Evolutionary conservation across 2,797 vertebrate genomes (phyloP).

Genomic region (Muscicapa striata): DNA sequence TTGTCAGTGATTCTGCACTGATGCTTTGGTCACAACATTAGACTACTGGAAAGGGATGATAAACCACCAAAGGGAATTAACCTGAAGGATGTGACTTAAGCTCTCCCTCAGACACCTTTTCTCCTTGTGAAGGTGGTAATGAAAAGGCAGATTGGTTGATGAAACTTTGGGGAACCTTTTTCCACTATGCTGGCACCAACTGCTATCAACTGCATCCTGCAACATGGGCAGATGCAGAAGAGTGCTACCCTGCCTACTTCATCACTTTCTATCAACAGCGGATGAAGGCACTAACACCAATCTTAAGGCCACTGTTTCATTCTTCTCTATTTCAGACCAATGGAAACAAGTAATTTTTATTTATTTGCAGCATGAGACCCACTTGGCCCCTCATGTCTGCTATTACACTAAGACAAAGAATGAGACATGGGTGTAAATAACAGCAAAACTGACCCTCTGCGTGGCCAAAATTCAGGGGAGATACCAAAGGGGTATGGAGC

Average conservation of each 20-base stretch:
- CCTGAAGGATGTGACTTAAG: neutral
- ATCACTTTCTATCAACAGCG: neutral
- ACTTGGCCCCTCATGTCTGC: neutral
- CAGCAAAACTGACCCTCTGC: neutral
- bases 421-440: neutral
- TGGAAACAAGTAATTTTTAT: neutral
- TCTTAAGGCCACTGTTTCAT: neutral
- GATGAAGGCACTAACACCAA: neutral
- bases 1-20: neutral
- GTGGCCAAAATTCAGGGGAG: neutral
- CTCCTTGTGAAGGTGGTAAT: neutral
- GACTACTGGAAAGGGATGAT: neutral
- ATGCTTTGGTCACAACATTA: fast-evolving
- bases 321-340: neutral
- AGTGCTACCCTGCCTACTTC: neutral
- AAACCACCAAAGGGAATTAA: neutral
- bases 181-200: fast-evolving
- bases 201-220: neutral
- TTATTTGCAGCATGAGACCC: neutral
- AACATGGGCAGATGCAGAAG: neutral
- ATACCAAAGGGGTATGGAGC: neutral
- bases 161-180: neutral
- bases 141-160: neutral
- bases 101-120: neutral
- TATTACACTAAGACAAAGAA: neutral